phyloP scores from a whole-genome alignment of 1,140 invertebrate genomes.

The Tribolium castaneum region DNA sequence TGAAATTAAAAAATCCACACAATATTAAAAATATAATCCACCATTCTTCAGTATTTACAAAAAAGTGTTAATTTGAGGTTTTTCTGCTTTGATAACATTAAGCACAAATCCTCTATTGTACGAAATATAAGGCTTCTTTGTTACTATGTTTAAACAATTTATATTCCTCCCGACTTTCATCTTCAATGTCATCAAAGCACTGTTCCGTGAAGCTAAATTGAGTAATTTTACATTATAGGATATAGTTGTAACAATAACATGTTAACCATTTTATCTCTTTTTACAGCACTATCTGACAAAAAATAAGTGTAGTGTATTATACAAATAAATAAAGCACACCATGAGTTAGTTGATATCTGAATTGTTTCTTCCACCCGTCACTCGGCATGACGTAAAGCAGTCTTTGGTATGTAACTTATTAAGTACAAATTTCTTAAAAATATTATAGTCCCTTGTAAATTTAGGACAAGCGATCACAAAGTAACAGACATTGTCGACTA shows the following conservation, averaged over 20 bases:
- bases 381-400: conserved; percentile 42
- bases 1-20: conserved; percentile 4
- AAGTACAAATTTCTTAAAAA: conserved; percentile 46
- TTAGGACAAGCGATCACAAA: conserved; percentile 38
- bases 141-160: conserved; percentile 20
- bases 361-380: conserved; percentile 44
- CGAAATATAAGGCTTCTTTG: conserved; percentile 18
- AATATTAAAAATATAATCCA: conserved; percentile 10
- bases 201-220: neutral
- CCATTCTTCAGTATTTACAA: conserved; percentile 14
- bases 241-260: conserved; percentile 26
- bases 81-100: neutral
- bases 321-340: conserved; percentile 50
- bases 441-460: conserved; percentile 19
- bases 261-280: conserved; percentile 29
- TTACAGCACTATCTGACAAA: conserved; percentile 39
- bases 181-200: conserved; percentile 25
- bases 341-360: conserved; percentile 42
- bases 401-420: conserved; percentile 50
- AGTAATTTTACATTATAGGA: conserved; percentile 2
- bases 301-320: conserved; percentile 31
- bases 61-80: neutral
- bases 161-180: conserved; percentile 31
- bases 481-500: conserved; percentile 31
- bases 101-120: conserved; percentile 7